Percentiles rank a stretch among this genome's conserved stretches.
phyloP scores from a whole-genome alignment of 2,797 vertebrate genomes.

The Syndactyla subalaris region DNA sequence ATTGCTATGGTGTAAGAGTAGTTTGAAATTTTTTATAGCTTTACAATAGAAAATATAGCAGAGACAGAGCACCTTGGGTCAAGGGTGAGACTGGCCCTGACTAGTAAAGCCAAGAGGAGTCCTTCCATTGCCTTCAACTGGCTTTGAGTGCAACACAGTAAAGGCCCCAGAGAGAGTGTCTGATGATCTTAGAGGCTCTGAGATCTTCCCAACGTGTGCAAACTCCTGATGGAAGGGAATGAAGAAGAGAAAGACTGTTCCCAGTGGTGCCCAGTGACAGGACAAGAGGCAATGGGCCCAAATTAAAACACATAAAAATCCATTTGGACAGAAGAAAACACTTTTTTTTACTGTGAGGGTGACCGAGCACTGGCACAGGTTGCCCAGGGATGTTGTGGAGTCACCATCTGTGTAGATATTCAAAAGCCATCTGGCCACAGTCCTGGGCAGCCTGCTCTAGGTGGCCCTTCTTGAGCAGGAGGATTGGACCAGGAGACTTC shows the following conservation, averaged over 20 bases:
- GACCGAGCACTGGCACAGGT: background rate
- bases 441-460: background rate
- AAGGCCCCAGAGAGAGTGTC: background rate
- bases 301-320: background rate
- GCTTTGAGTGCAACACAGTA: background rate
- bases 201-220: background rate
- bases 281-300: background rate
- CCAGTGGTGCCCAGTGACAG: background rate
- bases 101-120: background rate
- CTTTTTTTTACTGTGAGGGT: background rate
- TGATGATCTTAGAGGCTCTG: background rate
- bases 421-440: background rate
- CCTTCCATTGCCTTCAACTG: background rate
- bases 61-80: background rate
- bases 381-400: background rate
- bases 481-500: background rate
- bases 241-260: background rate
- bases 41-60: background rate
- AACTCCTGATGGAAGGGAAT: background rate
- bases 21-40: background rate
- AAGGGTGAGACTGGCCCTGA: background rate
- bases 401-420: background rate
- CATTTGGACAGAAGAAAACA: background rate
- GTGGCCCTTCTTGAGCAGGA: background rate
- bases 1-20: background rate